Evolutionary conservation across 2,888 invertebrate species (phyloP), one percentile per base, ranked within the genome.

Genomic region (Macrophya annulata): DNA sequence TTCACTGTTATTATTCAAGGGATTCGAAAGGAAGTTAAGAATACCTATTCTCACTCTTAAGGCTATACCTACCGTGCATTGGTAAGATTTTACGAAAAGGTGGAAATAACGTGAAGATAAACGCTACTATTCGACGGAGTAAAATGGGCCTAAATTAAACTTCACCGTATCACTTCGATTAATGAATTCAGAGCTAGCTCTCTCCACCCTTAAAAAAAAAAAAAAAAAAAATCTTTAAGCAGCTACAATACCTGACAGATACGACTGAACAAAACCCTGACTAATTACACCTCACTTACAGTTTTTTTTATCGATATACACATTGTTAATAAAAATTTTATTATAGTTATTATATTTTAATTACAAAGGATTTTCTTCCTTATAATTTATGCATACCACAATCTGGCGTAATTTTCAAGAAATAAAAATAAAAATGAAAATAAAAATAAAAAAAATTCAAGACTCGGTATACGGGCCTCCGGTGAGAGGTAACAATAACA

Each of bases 111-210:
- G n/a, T n/a, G n/a, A n/a, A n/a, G n/a, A n/a, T n/a, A n/a, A n/a
- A n/a, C n/a, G n/a, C n/a, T n/a, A n/a, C n/a, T n/a, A n/a, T n/a
- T n/a, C n/a, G n/a, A n/a, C n/a, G n/a, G n/a, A n/a, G n/a, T n/a
- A n/a, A n/a, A n/a, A n/a, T n/a, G 68, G 25, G 74, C n/a, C 74
- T 74, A 45, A 45, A 45, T 45, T 45, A 74, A 74, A 74, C 74
- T 74, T 74, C 12, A 12, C 45, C 43, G 43, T 31, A 31, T 43
- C 45, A 45, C 45, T 45, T 43, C 45, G 25, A 74, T 74, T 74
- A 74, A 74, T 74, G 43, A 74, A 74, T 74, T 74, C 74, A 68
- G 37, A 15, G 31, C 37, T n/a, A 51, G 15, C 4, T 25, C 68
- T 31, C 12, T 62, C 62, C 62, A n/a, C 62, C 62, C 68, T 68